phyloP scores from a whole-genome alignment of 2,888 invertebrate genomes.

The Agrilus mali region DNA sequence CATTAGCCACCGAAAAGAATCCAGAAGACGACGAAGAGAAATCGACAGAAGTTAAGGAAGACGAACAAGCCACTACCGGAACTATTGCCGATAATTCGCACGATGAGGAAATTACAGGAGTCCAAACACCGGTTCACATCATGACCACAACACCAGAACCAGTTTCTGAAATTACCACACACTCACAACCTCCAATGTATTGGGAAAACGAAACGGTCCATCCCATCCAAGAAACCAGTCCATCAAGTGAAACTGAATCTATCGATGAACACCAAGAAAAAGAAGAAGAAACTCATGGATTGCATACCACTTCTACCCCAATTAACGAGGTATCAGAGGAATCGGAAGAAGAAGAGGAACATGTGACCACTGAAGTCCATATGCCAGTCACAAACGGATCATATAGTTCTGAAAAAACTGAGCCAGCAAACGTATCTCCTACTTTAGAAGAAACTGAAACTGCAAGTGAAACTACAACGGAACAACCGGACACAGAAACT shows the following conservation, averaged over 20 bases:
- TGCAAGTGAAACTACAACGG: constrained; percentile 32
- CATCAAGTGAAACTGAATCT: constrained; percentile 3
- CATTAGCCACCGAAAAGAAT: no score
- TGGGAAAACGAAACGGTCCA: neutral
- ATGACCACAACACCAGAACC: constrained; percentile 20
- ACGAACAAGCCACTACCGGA: no score
- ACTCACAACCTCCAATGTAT: constrained; percentile 14
- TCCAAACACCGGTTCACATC: constrained; percentile 20
- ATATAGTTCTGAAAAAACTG: constrained; percentile 23
- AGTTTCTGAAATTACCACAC: constrained; percentile 16
- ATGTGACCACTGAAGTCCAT: constrained; percentile 28
- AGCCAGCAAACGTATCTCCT: constrained; percentile 38
- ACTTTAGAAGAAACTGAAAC: constrained; percentile 30
- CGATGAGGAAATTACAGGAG: constrained; percentile 21
- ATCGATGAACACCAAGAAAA: constrained; percentile 16
- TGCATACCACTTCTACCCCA: constrained; percentile 21
- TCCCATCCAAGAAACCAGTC: constrained; percentile 6
- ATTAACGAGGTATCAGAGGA: neutral
- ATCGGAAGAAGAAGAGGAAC: constrained; percentile 17
- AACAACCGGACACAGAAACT: constrained; percentile 29
- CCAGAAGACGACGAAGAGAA: no score
- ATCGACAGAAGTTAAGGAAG: no score
- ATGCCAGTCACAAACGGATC: constrained; percentile 25
- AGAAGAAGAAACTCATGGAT: constrained; percentile 20
- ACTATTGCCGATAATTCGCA: no score